phyloP scores from a whole-genome alignment of 2,888 invertebrate species.

The Xylota segnis region DNA sequence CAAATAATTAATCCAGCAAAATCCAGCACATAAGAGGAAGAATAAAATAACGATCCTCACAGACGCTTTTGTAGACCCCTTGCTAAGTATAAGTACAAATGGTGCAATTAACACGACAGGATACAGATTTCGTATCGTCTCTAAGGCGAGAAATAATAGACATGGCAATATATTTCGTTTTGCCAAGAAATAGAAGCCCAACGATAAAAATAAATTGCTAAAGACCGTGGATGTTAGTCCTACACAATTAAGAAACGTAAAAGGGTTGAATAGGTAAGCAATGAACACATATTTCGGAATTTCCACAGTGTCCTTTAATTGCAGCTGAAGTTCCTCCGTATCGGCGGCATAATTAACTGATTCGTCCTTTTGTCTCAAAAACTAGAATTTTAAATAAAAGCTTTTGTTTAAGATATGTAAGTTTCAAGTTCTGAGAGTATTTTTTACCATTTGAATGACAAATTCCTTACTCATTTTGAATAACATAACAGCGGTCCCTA shows the following conservation, averaged over 20 bases:
- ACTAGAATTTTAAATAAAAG: constrained; percentile 81
- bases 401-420: background rate
- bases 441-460: constrained; percentile 84
- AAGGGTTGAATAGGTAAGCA: constrained; percentile 95
- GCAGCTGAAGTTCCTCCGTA: constrained; percentile 86
- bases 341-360: constrained; percentile 86
- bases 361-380: constrained; percentile 86
- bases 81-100: constrained; percentile 86
- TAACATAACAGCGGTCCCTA: constrained; percentile 91
- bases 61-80: constrained; percentile 48
- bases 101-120: constrained; percentile 94
- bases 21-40: constrained; percentile 73
- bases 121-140: constrained; percentile 93
- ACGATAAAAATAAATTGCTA: constrained; percentile 92
- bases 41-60: constrained; percentile 78
- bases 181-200: constrained; percentile 89
- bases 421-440: background rate
- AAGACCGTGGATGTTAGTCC: constrained; percentile 96
- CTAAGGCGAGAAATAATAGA: constrained; percentile 89
- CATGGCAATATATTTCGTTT: constrained; percentile 87
- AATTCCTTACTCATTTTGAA: constrained; percentile 90
- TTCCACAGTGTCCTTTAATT: constrained; percentile 78
- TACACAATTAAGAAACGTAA: constrained; percentile 93
- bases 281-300: constrained; percentile 90
- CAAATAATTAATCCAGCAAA: constrained; percentile 84